phyloP scores from a whole-genome alignment of 2,113 vertebrate genomes.

The Bothrops jararaca region DNA sequence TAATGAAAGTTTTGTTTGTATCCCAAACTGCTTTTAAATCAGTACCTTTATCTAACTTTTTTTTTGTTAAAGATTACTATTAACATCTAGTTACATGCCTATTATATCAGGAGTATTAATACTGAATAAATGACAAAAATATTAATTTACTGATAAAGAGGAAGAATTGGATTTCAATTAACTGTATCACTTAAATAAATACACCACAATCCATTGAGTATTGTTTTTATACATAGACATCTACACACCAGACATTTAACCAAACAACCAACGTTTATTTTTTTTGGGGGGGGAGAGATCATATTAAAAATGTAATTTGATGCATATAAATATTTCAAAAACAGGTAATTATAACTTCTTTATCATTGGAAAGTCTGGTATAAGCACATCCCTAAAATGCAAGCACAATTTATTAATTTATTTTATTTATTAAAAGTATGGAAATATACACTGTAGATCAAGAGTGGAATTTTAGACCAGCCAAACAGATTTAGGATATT shows the following conservation, averaged over 20 bases:
- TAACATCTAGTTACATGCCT: not conserved
- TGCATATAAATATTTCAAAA: conserved; percentile 53
- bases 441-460: not conserved
- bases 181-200: conserved; percentile 13
- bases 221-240: not conserved
- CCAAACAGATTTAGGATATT: not conserved
- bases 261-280: conserved; percentile 9
- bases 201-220: not conserved
- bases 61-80: not conserved
- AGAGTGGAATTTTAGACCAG: not conserved
- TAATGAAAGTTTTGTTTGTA: not conserved
- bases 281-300: not conserved
- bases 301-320: conserved; percentile 21
- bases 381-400: conserved; percentile 19
- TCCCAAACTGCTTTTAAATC: not conserved
- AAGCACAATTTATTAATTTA: conserved; percentile 25
- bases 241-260: not conserved
- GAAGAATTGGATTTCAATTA: not conserved
- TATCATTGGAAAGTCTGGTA: conserved; percentile 19
- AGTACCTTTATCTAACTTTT: not conserved
- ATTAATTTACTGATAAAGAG: not conserved
- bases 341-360: conserved; percentile 29
- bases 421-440: not conserved
- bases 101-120: not conserved
- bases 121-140: not conserved